Evolutionary conservation across 2,797 vertebrate genomes (phyloP).

Genomic region (Argya squamiceps): DNA sequence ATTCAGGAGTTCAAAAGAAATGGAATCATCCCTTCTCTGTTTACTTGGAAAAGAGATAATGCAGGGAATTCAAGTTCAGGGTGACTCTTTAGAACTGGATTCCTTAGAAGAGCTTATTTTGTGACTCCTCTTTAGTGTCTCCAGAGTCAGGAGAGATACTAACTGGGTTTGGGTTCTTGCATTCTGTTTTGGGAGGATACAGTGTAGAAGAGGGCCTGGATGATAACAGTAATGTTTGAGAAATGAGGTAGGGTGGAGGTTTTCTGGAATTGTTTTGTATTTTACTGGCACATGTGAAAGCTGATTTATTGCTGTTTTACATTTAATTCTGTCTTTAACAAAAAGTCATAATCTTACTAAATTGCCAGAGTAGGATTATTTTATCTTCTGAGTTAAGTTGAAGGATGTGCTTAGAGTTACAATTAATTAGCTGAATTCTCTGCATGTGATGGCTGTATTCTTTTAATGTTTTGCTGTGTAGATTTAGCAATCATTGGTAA

Average conservation of each 20-base stretch:
- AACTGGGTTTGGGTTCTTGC: background rate
- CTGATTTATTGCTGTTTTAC: background rate
- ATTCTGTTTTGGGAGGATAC: background rate
- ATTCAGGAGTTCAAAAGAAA: background rate
- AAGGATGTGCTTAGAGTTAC: background rate
- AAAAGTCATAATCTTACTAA: background rate
- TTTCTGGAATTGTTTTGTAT: background rate
- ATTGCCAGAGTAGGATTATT: background rate
- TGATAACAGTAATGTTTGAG: background rate
- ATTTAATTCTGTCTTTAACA: background rate
- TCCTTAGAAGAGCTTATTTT: background rate
- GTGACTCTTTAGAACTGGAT: background rate
- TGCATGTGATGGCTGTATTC: background rate
- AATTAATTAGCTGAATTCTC: background rate
- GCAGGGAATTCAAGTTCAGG: background rate
- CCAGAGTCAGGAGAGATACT: background rate
- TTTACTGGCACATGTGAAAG: background rate
- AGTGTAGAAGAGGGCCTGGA: background rate
- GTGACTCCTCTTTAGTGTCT: background rate
- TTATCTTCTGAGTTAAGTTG: background rate
- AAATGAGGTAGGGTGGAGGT: background rate
- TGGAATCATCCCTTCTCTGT: rapidly evolving
- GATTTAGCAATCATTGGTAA: background rate
- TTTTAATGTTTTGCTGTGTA: background rate
- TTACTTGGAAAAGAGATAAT: background rate